phyloP scores from a whole-genome alignment of 1,140 invertebrate species.

The Drosophila guanche region DNA sequence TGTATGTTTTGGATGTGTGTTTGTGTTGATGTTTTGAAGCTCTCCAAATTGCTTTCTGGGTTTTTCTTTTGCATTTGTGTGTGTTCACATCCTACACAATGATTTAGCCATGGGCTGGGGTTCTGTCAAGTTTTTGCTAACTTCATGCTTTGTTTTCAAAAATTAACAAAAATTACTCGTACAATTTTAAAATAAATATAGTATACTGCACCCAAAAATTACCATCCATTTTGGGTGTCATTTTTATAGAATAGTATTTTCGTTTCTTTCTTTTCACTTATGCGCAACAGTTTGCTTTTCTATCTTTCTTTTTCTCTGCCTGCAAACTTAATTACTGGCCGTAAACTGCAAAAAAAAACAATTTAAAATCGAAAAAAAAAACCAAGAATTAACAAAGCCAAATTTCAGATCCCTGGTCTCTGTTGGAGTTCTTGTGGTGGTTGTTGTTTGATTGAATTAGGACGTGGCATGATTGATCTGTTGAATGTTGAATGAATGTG shows the following conservation, averaged over 20 bases:
- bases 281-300: conserved; percentile 9
- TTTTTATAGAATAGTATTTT: conserved; percentile 16
- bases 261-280: conserved; percentile 8
- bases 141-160: conserved; percentile 55
- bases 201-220: conserved; percentile 43
- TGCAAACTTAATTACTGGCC: conserved; percentile 29
- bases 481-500: conserved; percentile 18
- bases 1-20: conserved; percentile 30
- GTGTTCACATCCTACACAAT: conserved; percentile 42
- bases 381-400: conserved; percentile 28
- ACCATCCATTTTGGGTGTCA: conserved; percentile 5
- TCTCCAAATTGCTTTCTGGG: conserved; percentile 22
- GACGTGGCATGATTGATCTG: not conserved
- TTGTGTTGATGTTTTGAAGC: conserved; percentile 19
- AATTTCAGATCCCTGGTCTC: conserved; percentile 1
- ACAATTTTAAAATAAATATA: conserved; percentile 74
- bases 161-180: conserved; percentile 57
- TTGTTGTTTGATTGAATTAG: conserved; percentile 7
- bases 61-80: conserved; percentile 17
- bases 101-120: conserved; percentile 2
- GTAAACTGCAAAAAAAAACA: not conserved
- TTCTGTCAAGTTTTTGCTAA: conserved; percentile 27
- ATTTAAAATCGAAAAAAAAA: conserved; percentile 32
- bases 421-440: conserved; percentile 3
- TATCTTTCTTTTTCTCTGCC: conserved; percentile 30